These are phyloP conservation scores for Phortica okadai DNA, from an alignment of 2,888 invertebrate genomes.

Conservation along the genomic window DNA sequence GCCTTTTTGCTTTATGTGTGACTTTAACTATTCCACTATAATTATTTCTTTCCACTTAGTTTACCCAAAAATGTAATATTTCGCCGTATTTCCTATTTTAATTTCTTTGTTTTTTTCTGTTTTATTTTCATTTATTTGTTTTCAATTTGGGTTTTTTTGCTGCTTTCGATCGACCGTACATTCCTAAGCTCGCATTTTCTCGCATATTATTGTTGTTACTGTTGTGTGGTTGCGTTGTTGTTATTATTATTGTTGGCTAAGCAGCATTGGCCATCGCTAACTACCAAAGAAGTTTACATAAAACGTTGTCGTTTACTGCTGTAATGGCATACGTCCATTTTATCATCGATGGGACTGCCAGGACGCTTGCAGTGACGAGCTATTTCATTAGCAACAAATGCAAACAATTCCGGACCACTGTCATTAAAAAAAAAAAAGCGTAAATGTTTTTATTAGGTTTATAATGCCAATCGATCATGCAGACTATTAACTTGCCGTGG, in stretches of 20 bases:
- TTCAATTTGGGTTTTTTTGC: background rate
- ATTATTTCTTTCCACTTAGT: background rate
- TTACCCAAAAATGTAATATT: background rate
- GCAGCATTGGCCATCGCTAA: background rate
- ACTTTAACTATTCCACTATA: background rate
- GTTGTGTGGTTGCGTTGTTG: constrained; percentile 30
- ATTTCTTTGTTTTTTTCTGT: constrained; percentile 5
- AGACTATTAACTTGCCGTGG: constrained; percentile 67
- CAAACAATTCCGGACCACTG: constrained; percentile 81
- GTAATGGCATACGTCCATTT: constrained; percentile 87
- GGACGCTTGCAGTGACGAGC: constrained; percentile 85
- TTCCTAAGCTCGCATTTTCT: no score
- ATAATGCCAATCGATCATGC: background rate
- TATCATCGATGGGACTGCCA: constrained; percentile 83
- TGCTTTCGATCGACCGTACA: no score
- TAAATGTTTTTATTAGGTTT: background rate
- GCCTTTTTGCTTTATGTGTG: no score
- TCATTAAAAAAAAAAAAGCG: constrained; percentile 20
- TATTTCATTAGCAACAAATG: constrained; percentile 85
- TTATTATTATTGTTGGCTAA: constrained; percentile 21
- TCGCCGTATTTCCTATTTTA: background rate
- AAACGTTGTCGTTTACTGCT: constrained; percentile 83
- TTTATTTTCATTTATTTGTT: constrained; percentile 31
- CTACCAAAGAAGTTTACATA: constrained; percentile 77
- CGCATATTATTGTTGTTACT: background rate